phyloP scores from a whole-genome alignment of 2,797 vertebrate genomes.

The Epinephelus coioides region DNA sequence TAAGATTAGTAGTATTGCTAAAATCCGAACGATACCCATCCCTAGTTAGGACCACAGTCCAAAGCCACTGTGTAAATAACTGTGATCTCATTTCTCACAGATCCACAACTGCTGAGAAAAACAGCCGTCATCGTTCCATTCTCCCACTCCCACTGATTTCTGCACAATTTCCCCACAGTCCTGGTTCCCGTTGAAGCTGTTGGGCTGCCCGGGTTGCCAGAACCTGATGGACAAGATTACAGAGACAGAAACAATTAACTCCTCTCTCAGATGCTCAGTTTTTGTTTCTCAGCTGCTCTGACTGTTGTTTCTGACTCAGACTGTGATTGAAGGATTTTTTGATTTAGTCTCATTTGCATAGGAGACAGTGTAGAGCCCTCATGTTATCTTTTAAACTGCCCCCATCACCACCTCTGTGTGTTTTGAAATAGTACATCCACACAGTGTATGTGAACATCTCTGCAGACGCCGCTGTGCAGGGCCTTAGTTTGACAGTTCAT shows the following conservation, averaged over 20 bases:
- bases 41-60: not conserved
- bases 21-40: no score
- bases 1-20: no score
- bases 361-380: not conserved
- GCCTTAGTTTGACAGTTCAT: not conserved
- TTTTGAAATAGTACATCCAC: conserved; percentile 2
- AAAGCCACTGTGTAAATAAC: not conserved
- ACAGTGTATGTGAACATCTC: not conserved
- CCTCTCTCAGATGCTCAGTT: not conserved
- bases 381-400: not conserved
- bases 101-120: conserved; percentile 3
- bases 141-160: fast-evolving
- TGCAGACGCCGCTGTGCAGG: conserved; percentile 1
- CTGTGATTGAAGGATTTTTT: not conserved
- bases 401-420: not conserved
- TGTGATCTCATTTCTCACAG: conserved; percentile 57
- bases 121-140: conserved; percentile 64
- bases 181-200: conserved; percentile 45
- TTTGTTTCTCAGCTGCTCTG: no score
- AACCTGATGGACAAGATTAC: conserved; percentile 32
- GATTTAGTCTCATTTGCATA: conserved; percentile 24
- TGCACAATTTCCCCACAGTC: conserved; percentile 63
- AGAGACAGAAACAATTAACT: not conserved
- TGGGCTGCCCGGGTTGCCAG: conserved; percentile 62
- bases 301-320: not conserved